Evolutionary conservation across 2,888 invertebrate species (phyloP).

Genomic region (Heliconius hortense): DNA sequence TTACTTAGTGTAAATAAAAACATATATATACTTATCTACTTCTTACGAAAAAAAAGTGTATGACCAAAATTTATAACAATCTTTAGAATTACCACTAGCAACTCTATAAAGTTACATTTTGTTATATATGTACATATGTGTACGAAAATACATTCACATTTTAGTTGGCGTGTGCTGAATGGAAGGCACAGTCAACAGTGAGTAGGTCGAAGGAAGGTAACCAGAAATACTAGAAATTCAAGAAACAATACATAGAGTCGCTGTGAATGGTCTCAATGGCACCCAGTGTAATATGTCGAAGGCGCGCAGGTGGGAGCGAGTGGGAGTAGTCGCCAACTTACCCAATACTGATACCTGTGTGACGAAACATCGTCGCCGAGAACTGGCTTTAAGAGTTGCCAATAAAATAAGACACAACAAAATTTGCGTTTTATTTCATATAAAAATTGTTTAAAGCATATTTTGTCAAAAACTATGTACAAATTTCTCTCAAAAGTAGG

Average conservation of each 20-base stretch:
- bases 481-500: background rate
- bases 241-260: constrained; percentile 28
- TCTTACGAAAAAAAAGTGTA: no score
- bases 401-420: background rate
- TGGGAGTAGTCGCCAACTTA: constrained; percentile 14
- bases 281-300: background rate
- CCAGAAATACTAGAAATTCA: constrained; percentile 19
- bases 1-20: no score
- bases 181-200: background rate
- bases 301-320: constrained; percentile 13
- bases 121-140: background rate
- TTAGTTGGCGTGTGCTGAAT: constrained; percentile 31
- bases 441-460: background rate
- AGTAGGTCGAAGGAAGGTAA: constrained; percentile 8
- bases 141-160: constrained; percentile 13
- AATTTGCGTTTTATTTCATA: background rate
- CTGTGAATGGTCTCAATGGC: constrained; percentile 19
- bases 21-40: no score
- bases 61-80: background rate
- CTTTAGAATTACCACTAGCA: background rate
- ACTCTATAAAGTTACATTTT: background rate
- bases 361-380: constrained; percentile 5
- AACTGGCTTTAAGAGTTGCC: background rate
- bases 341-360: constrained; percentile 8
- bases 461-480: background rate